Percentiles rank a stretch among this genome's conserved stretches.
Conservation (phyloP, 2,113 vertebrate genomes). For the Protobothrops flavoviridis region DNA sequence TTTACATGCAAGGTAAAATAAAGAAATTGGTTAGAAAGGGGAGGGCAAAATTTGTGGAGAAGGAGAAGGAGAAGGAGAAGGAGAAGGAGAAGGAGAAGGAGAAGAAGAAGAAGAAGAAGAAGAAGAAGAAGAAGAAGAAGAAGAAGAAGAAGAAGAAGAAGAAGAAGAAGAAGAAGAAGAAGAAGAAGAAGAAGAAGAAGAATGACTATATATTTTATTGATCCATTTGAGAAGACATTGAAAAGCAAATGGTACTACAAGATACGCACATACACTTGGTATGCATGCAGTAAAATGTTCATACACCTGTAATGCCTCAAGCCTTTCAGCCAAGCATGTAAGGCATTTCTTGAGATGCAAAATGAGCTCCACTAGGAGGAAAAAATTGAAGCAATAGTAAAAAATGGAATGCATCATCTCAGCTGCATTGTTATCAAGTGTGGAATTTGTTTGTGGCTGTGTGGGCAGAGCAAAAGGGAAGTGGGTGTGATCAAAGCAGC, state of each 20-base stretch:
- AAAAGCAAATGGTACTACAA: not conserved
- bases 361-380: not conserved
- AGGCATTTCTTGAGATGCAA: not conserved
- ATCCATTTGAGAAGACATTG: constrained; percentile 27
- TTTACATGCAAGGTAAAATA: not conserved
- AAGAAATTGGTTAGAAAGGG: not conserved
- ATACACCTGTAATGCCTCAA: not conserved
- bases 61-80: constrained; percentile 29
- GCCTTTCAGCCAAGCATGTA: not conserved
- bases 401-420: not conserved
- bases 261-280: not conserved
- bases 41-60: constrained; percentile 4
- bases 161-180: too few species aligned
- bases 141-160: too few species aligned
- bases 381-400: not conserved
- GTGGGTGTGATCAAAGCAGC: not conserved
- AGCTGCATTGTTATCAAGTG: not conserved
- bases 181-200: too few species aligned
- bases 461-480: not conserved
- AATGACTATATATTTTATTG: constrained; percentile 37
- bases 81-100: too few species aligned
- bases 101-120: too few species aligned
- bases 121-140: too few species aligned
- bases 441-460: not conserved
- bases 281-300: not conserved